phyloP scores from a whole-genome alignment of 2,113 vertebrate genomes.

The Orcinus orca region DNA sequence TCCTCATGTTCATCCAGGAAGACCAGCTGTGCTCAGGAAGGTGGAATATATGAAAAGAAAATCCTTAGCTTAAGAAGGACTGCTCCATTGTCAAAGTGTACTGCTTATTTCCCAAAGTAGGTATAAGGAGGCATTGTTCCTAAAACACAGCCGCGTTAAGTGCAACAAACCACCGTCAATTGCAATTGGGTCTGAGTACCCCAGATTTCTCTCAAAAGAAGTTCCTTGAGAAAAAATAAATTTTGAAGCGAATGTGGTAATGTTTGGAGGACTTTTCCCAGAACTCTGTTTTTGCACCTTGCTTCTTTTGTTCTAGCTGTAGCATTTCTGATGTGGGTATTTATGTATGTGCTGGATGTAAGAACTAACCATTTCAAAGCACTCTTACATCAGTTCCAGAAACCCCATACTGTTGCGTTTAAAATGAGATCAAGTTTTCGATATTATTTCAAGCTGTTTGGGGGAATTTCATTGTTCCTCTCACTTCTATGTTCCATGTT shows the following conservation, averaged over 20 bases:
- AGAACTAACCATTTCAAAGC: neutral
- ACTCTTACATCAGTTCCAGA: neutral
- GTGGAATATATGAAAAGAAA: neutral
- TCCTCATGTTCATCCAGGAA: neutral
- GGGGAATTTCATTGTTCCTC: neutral
- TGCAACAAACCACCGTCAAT: rapidly evolving
- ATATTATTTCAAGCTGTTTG: slow-evolving; percentile 23
- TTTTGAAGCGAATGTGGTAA: neutral
- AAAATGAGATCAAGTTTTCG: slow-evolving; percentile 23
- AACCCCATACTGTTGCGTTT: neutral
- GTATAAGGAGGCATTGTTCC: neutral
- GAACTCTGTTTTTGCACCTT: neutral
- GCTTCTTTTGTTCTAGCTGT: neutral
- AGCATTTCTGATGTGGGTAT: neutral
- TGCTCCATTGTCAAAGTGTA: neutral
- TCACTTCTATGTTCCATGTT: neutral
- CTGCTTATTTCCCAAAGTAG: neutral
- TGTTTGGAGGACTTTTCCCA: neutral
- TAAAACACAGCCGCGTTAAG: neutral
- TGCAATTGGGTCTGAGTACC: neutral
- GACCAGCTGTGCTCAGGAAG: neutral
- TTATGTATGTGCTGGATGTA: neutral
- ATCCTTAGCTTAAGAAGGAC: neutral
- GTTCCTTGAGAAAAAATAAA: neutral
- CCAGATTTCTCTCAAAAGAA: neutral